Base-by-base conservation (phyloP, 1,140 invertebrate genomes). In the Cotesia chilonis region DNA sequence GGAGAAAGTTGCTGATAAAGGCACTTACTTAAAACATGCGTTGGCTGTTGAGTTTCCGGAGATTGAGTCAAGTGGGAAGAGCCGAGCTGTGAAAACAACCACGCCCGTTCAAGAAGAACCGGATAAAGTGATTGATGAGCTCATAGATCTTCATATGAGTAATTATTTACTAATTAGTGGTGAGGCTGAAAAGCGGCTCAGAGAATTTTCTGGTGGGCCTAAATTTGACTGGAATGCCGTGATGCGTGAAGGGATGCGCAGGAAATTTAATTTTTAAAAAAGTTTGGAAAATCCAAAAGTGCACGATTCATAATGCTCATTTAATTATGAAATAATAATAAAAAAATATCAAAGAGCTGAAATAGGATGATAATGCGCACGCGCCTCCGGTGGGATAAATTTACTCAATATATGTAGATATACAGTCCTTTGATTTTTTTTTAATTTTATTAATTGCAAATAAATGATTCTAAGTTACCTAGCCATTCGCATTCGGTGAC, bases 41-140 rank as follows among this genome's bases (percentile, higher is more conserved):
- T 10, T 83, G 35, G 64, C 66, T 35, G 68, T 61, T 1, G 74
- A 80, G 59, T 74, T 83, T 52, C 75, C 78, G 6, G 73, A 77
- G 35, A 5, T 41, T 52, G n/a, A 64, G 10, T 10, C 17, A 9
- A 20, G 28, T 51, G 65, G 7, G 14, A 28, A 28, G 28, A 28
- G 1, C 47, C 6, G 61, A n/a, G 47, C 52, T 55, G 14, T 57
- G 57, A 47, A 69, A 60, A 14, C 2, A 54, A 6, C 17, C 7
- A 14, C 17, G 10, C 10, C 14, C 4, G 35, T 47, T 28, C 9
- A 17, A 9, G 9, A 55, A 55, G 28, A 28, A 28, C 28, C 1
- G 12, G 57, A 57, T 71, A 52, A 36, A 4, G 12, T 20, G 1
- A 17, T 20, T 0, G 28, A 65, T 6, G 47, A 47, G 61, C 57